Evolutionary conservation across 2,113 vertebrate species (phyloP), one percentile per base, ranked within the genome.

Genomic region (Burhinus bistriatus): DNA sequence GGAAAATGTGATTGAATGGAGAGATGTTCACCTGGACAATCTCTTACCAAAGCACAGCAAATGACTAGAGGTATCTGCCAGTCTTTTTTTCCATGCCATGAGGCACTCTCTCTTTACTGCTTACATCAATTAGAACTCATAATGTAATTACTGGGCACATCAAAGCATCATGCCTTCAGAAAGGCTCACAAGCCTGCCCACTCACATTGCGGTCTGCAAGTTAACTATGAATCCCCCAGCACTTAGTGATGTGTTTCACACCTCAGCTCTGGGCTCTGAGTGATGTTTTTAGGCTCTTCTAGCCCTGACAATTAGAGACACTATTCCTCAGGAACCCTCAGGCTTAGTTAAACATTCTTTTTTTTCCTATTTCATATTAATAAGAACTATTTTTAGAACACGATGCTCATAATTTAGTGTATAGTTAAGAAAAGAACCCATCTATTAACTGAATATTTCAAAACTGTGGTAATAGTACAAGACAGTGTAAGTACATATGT

Each of bases 1-100:
- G 97, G 96, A 97, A 97, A 97, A 95, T 94, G 91, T 97, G 97
- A 97, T 93, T 91, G 86, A 96, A 94, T 61, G 96, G 97, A 97
- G 96, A 96, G 68, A 93, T 10, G 61, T 85, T 92, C 93, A 83
- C 77, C 95, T 97, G 96, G 95, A 97, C 93, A 96, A 89, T 68
- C 75, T 93, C 89, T 92, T 80, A 93, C 42, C 59, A 44, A 91
- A 83, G 96, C 75, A 77, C 66, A 93, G 80, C 54, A 84, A 71
- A 86, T 2, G 51, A 71, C 65, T 45, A 85, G 51, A 83, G 18
- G 52, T 91, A 91, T 58, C 83, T 92, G 93, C 73, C 86, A 89
- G 58, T 83, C 88, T 87, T 57, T 93, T 92, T 97, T 97, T 97
- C 97, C 96, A 88, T 52, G 90, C 91, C 77, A 91, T 55, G 68